Percentiles rank a stretch among this genome's conserved stretches.
Evolutionary conservation across 2,113 vertebrate genomes (phyloP).

Genomic region (Miniopterus natalensis): DNA sequence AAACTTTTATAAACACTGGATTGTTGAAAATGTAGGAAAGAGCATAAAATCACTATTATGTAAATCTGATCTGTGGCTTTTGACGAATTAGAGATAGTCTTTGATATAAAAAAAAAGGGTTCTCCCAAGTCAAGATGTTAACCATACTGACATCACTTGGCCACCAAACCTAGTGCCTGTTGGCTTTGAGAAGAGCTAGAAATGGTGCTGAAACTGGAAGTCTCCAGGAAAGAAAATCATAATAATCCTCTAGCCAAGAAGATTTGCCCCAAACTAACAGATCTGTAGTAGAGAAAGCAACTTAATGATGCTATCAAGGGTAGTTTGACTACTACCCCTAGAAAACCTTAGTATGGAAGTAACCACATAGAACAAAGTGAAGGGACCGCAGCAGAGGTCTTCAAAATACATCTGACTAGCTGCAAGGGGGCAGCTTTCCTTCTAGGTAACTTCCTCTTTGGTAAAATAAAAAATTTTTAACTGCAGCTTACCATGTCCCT

Average conservation of each 20-base stretch:
- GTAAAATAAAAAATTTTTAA: neutral
- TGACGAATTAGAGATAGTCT: constrained; percentile 28
- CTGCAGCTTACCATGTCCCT: neutral
- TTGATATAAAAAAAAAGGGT: neutral
- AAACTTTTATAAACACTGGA: neutral
- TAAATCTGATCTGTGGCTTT: neutral
- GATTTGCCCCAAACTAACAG: neutral
- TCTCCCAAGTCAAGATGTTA: neutral
- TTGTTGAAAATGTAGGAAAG: constrained; percentile 6
- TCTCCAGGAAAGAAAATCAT: neutral
- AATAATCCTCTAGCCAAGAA: neutral
- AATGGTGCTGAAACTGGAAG: neutral
- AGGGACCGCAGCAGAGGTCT: neutral
- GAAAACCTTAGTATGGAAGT: neutral
- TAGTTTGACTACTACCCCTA: neutral
- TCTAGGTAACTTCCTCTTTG: neutral
- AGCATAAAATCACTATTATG: neutral
- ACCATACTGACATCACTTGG: neutral
- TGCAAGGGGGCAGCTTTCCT: neutral
- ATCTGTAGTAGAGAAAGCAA: neutral
- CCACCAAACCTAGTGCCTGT: neutral
- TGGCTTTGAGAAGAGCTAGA: neutral
- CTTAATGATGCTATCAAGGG: neutral
- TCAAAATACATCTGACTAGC: neutral
- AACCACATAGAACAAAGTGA: neutral